phyloP scores from a whole-genome alignment of 1,140 invertebrate genomes.

The Oncopodura yosiiana region DNA sequence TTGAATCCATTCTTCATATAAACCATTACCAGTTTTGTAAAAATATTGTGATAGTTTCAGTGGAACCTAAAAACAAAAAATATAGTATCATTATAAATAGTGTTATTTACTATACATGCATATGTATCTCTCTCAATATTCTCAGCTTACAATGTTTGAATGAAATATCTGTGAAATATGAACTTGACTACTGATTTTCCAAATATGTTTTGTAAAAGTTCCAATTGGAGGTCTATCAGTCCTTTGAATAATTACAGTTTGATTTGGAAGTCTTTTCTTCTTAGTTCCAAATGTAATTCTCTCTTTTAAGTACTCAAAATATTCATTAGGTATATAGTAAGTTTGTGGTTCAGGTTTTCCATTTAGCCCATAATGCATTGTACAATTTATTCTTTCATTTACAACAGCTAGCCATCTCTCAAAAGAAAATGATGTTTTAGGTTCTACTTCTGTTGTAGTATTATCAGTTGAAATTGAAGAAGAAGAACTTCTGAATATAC shows the following conservation, averaged over 20 bases:
- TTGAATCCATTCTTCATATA: constrained; percentile 51
- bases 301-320: constrained; percentile 61
- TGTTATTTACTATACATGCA: background rate
- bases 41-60: constrained; percentile 58
- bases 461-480: no score
- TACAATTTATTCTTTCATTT: constrained; percentile 65
- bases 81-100: constrained; percentile 4
- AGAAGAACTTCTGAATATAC: no score
- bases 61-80: constrained; percentile 44
- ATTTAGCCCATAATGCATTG: constrained; percentile 65
- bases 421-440: no score
- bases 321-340: constrained; percentile 52
- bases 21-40: constrained; percentile 55
- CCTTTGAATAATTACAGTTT: constrained; percentile 46
- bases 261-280: constrained; percentile 60
- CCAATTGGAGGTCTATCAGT: constrained; percentile 56
- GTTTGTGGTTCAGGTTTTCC: constrained; percentile 60
- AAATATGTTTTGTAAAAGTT: constrained; percentile 61
- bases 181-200: constrained; percentile 62
- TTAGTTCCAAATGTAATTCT: constrained; percentile 52
- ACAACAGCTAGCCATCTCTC: constrained; percentile 60
- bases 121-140: no score
- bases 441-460: no score
- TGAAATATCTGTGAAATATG: constrained; percentile 69
- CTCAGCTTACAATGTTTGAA: constrained; percentile 50